Conservation (phyloP, 2,888 invertebrate species). For the Chrysopilus asiliformis region DNA sequence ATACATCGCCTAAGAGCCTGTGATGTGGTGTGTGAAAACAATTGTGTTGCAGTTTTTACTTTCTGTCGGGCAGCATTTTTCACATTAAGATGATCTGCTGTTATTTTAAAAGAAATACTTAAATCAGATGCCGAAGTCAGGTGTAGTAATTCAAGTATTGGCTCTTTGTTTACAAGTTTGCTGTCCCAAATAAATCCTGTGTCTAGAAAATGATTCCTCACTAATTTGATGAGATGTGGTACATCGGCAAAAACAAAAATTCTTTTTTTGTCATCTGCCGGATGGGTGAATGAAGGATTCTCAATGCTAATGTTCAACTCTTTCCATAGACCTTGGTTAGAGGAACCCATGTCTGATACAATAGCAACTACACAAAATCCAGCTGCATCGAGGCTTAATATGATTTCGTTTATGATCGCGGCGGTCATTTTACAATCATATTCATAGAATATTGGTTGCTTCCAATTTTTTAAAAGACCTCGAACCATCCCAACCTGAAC, state of each 20-base stretch:
- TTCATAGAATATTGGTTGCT: too few species aligned
- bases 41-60: background rate
- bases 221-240: background rate
- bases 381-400: slow-evolving; percentile 4
- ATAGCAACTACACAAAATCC: too few species aligned
- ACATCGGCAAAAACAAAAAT: background rate
- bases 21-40: background rate
- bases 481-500: slow-evolving; percentile 12
- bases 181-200: too few species aligned
- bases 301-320: background rate
- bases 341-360: slow-evolving; percentile 8
- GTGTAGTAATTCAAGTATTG: background rate
- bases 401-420: slow-evolving; percentile 7
- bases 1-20: background rate
- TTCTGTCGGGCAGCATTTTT: background rate
- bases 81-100: background rate
- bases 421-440: too few species aligned
- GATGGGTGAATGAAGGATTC: background rate
- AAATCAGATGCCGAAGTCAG: background rate
- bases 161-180: background rate
- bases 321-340: background rate
- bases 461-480: slow-evolving; percentile 12
- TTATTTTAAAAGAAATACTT: background rate
- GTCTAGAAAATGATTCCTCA: background rate
- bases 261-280: background rate